A percentile compares a stretch with the other conserved stretches of the same genome.
Conservation (phyloP, 2,888 invertebrate genomes). For the Adelphocoris suturalis region DNA sequence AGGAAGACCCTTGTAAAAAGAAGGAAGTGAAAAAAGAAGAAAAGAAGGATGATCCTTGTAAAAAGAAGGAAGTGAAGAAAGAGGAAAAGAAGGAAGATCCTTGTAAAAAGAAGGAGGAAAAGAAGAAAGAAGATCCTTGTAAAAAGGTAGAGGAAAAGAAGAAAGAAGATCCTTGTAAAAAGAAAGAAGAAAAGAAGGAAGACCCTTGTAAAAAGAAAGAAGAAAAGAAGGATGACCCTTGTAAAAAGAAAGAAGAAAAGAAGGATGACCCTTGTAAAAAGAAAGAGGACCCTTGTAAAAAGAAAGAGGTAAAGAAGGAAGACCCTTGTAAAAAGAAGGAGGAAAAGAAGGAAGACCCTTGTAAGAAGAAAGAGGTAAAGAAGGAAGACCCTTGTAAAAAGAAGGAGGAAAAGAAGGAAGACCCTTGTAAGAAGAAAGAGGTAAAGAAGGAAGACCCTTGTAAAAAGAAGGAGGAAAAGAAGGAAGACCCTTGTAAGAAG, state of each 20-base stretch:
- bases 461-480: slow-evolving; percentile 67
- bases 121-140: slow-evolving; percentile 62
- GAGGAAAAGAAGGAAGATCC: slow-evolving; percentile 65
- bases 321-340: slow-evolving; percentile 69
- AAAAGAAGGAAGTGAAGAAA: slow-evolving; percentile 65
- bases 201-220: slow-evolving; percentile 68
- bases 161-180: slow-evolving; percentile 60
- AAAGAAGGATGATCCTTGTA: slow-evolving; percentile 65
- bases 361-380: slow-evolving; percentile 67
- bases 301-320: slow-evolving; percentile 67
- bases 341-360: slow-evolving; percentile 68
- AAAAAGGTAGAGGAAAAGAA: slow-evolving; percentile 59
- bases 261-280: slow-evolving; percentile 59
- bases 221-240: slow-evolving; percentile 58
- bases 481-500: slow-evolving; percentile 43
- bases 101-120: slow-evolving; percentile 58
- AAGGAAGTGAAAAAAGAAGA: slow-evolving; percentile 55
- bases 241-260: slow-evolving; percentile 58
- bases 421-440: slow-evolving; percentile 65
- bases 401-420: slow-evolving; percentile 70
- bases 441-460: slow-evolving; percentile 67
- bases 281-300: slow-evolving; percentile 60
- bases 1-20: slow-evolving; percentile 61
- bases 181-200: slow-evolving; percentile 67
- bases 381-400: slow-evolving; percentile 71